phyloP scores from a whole-genome alignment of 2,888 invertebrate genomes.

The Norana najaformis region DNA sequence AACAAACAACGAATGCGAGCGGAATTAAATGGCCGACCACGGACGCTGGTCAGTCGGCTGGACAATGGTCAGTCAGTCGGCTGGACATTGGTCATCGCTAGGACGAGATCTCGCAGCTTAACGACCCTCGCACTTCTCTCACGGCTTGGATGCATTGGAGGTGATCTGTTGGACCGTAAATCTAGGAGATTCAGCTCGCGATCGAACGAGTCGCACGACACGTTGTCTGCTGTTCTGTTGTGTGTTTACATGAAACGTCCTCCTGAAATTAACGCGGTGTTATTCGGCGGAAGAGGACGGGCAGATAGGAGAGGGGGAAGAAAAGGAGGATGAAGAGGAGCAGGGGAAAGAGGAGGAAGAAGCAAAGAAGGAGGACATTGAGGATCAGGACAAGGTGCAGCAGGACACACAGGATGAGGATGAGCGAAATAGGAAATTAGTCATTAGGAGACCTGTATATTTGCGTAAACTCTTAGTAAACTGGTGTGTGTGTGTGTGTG shows the following conservation, averaged over 20 bases:
- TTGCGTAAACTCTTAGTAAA: neutral
- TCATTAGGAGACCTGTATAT: neutral
- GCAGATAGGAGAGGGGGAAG: neutral
- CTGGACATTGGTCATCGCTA: neutral
- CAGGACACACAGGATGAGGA: too few relatives aligned
- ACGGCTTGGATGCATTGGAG: neutral
- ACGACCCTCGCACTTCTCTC: constrained; percentile 8
- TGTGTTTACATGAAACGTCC: constrained; percentile 13
- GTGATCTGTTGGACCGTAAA: neutral
- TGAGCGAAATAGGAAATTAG: too few relatives aligned
- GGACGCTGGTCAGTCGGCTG: neutral
- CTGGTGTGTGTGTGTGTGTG: neutral
- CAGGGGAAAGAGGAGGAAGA: neutral
- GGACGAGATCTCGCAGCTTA: constrained; percentile 5
- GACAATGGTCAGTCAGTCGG: constrained; percentile 1
- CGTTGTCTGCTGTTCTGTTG: neutral
- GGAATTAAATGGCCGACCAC: neutral
- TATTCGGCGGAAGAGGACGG: neutral
- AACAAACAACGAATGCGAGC: neutral
- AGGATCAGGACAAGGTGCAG: too few relatives aligned
- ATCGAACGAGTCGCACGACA: neutral
- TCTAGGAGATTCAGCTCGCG: neutral
- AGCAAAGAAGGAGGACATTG: neutral
- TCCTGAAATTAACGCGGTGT: neutral
- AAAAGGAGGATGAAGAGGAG: neutral